These are phyloP conservation scores for Erebia epiphron DNA, from an alignment of 2,888 invertebrate genomes.

Conservation along the genomic window DNA sequence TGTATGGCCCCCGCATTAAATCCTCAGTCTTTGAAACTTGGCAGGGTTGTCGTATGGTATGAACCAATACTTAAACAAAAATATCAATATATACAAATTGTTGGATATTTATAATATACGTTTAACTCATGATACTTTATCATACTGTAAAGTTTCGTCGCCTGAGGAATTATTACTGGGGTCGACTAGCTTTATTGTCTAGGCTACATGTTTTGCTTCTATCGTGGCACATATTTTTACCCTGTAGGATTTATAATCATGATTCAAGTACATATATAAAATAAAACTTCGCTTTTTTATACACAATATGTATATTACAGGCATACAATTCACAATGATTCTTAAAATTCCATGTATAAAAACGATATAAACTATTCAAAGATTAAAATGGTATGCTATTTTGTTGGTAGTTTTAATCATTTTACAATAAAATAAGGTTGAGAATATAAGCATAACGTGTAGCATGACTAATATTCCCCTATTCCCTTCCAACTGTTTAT, in stretches of 20 bases:
- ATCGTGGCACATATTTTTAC: background rate
- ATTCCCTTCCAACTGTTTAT: background rate
- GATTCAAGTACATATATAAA: conserved; percentile 13
- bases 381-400: conserved; percentile 39
- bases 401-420: conserved; percentile 29
- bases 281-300: conserved; percentile 27
- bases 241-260: conserved; percentile 3
- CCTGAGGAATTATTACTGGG: no score
- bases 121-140: no score
- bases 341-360: conserved; percentile 47
- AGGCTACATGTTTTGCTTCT: no score
- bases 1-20: no score
- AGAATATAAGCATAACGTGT: background rate
- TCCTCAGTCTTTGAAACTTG: no score
- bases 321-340: conserved; percentile 34
- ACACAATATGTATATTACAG: conserved; percentile 38
- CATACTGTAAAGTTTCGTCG: no score
- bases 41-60: no score
- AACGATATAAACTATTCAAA: conserved; percentile 41
- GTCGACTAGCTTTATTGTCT: no score
- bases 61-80: no score
- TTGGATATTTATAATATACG: no score
- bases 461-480: background rate
- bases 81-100: no score
- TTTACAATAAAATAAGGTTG: background rate